Base-by-base conservation (phyloP, 2,797 vertebrate species). In the Premnoplex brunnescens region DNA sequence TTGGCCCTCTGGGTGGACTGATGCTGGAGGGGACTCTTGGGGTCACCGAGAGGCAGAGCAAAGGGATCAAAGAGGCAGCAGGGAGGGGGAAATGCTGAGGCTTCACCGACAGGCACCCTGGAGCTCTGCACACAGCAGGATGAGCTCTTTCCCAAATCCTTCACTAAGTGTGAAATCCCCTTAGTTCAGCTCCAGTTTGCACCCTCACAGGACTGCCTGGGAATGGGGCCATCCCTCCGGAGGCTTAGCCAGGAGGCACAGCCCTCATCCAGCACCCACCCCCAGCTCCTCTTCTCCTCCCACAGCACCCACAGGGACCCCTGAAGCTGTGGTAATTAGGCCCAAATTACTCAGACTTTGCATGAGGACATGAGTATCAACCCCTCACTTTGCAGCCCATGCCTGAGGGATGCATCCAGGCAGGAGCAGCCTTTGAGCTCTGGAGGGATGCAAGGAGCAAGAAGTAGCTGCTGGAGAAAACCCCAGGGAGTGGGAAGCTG, bases 101-200 rank as follows among this genome's bases (percentile, higher is more conserved):
- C 14, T 60, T 46, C 39, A 43, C 39, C 30, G 44, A 12, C 44
- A 79, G 48, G 16, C 44, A 36, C 10, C 44, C 51, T 85, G 81
- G 81, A 73, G 54, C 55, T 46, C 5, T 2, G 62, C 49, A 68
- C 1, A 1, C 19, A 64, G 44, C 54, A 49, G 59, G n/a, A 80
- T 1, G 1, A 71, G 69, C 46, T 88, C 68, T 60, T 63, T 71
- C 73, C 85, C 4, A 0, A 75, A 68, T 43, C 44, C 60, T 91
- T 36, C 2, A 1, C 63, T 4, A 52, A 91, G 79, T 67, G 80
- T 90, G 85, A 96, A 96, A 89, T 91, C 93, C 28, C 68, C 58
- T 94, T 83, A 80, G 88, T 88, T 96, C 83, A 91, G 76, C 85
- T 88, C 79, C 85, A 88, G 1, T 86, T 86, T 93, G 66, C 77